Base-by-base conservation (phyloP, 2,113 vertebrate species). In the Malurus elegans region DNA sequence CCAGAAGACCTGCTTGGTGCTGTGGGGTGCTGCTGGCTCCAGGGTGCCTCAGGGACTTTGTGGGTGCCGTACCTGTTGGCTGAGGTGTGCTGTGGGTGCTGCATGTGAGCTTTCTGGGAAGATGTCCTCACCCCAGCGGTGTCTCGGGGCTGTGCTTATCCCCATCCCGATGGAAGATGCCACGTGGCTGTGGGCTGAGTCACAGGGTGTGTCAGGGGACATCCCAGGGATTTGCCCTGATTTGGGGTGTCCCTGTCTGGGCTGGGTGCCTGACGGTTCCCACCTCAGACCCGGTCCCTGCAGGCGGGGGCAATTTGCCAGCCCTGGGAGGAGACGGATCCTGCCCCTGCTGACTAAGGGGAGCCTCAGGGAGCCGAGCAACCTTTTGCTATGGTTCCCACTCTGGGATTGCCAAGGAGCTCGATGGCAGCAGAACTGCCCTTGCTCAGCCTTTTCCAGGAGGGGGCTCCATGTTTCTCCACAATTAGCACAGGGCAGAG, bases 341-440 rank as follows among this genome's bases (percentile, higher is more conserved):
- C 56, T 87, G 29, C 65, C 36, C 48, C 4, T 8, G 70, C 76
- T 89, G 76, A 74, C 28, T 80, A 26, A 72, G 32, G 18, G 44
- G 32, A 92, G 71, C 79, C 79, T 34, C 67, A 61, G 84, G 84
- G 72, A 34, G 26, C 2, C 3, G 11, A 47, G 69, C 78, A 80
- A 2, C 9, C 64, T 87, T 58, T 79, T 34, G 24, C 53, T 5
- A 0, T 26, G 31, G 42, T 11, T 71, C 42, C 74, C 3, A 18
- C 23, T 26, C 72, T 51, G 57, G 21, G 8, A 29, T 53, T 73
- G 60, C 73, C 14, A 12, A 65, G 60, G 36, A 92, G 17, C n/a
- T 58, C 1, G 0, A 11, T 6, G 6, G 62, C 10, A 1, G 12
- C 8, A 3, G n/a, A 10, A 23, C 50, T 0, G 0, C 82, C 28